Base-by-base conservation (phyloP, 1,140 invertebrate species). In the Drosophila bipectinata region DNA sequence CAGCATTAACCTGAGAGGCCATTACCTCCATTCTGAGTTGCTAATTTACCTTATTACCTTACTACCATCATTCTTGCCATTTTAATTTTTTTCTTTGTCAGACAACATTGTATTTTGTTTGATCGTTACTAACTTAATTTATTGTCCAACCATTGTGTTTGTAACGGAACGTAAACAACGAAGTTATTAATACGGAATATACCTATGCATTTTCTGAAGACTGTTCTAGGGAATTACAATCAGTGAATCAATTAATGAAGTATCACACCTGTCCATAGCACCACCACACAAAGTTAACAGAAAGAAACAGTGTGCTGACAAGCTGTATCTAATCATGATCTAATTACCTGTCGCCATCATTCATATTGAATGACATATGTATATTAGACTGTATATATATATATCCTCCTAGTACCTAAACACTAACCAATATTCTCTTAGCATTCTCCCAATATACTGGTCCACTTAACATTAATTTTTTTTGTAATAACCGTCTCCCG, bases 321-420 rank as follows among this genome's bases (percentile, higher is more conserved):
- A 18, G 51, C 62, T 53, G 48, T 60, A 51, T 67, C 39, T 49
- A 74, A 64, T n/a, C 21, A 56, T 57, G 39, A 44, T 47, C 44
- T 47, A 47, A 18, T 21, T 47, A 47, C 57, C 63, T 68, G 53
- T 62, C 47, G 57, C 74, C 69, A 63, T 88, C 82, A 69, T 87
- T 87, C 82, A 87, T 87, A 87, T 87, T 87, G 82, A 87, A 87
- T 87, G 82, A 79, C 67, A 45, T 67, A 45, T 74, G 59, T 63
- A 74, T 44, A 71, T 71, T 75, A 77, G 39, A 56, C 41, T 77
- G 63, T 76, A 77, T 57, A 73, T 59, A 56, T 44, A 41, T 41
- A 41, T 76, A 75, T 60, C 30, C 45, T 44, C 32, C 39, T 75
- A 75, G 47, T 77, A 77, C 32, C 56, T 55, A 57, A 61, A 45